A percentile compares a stretch with the other conserved stretches of the same genome.
These are phyloP conservation scores for Hippasteria phrygiana DNA, from an alignment of 53 echinoderm and acorn worm species.

Conservation along the genomic window DNA sequence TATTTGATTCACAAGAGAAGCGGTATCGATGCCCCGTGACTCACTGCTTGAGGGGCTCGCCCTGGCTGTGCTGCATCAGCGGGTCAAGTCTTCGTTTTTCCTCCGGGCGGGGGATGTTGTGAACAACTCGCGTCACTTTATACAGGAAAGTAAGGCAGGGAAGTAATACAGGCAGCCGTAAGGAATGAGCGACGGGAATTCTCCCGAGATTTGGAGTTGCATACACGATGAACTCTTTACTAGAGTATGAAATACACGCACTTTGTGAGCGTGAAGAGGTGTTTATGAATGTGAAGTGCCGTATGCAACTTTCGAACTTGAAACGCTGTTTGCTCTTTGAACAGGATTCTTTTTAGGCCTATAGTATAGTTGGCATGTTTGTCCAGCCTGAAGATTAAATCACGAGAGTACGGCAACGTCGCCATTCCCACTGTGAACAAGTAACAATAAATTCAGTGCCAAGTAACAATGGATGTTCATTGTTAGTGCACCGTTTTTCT, in stretches of 20 bases:
- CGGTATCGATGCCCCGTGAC: background rate
- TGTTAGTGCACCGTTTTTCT: too few relatives aligned
- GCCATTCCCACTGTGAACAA: too few relatives aligned
- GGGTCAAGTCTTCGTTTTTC: background rate
- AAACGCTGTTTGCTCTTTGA: too few relatives aligned
- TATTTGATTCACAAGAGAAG: background rate
- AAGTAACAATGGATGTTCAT: too few relatives aligned
- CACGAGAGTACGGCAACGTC: too few relatives aligned
- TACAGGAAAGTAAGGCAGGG: slow-evolving; percentile 1
- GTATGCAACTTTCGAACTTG: too few relatives aligned
- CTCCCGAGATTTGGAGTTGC: background rate
- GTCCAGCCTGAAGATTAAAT: too few relatives aligned
- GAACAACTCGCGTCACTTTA: background rate
- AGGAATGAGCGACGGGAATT: background rate
- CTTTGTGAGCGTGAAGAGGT: background rate
- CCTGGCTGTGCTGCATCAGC: background rate
- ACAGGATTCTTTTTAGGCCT: too few relatives aligned
- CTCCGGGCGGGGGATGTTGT: background rate
- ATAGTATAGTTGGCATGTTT: too few relatives aligned
- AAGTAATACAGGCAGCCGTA: background rate
- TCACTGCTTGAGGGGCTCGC: background rate
- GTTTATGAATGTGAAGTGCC: too few relatives aligned
- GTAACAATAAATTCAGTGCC: too few relatives aligned
- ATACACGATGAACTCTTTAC: background rate
- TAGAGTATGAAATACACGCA: background rate